A percentile compares a stretch with the other conserved stretches of the same genome.
These are phyloP conservation scores for Rhinopomastus cyanomelas DNA, from an alignment of 2,113 vertebrate species.

Conservation along the genomic window DNA sequence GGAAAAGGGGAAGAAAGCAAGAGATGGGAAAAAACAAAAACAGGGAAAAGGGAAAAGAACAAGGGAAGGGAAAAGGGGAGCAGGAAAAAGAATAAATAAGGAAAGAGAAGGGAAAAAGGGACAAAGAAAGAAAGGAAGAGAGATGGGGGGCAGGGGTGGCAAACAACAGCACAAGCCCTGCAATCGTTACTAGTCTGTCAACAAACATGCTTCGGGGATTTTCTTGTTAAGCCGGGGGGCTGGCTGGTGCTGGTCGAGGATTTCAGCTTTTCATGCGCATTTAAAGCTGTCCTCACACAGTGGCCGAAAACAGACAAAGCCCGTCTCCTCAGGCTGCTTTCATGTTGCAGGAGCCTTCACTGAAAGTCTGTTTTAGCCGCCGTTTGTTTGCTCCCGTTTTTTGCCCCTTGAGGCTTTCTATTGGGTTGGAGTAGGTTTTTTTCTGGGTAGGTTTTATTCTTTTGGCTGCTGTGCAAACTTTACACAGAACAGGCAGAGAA, in stretches of 20 bases:
- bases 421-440: too few relatives aligned
- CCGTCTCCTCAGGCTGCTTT: neutral
- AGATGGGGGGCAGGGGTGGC: neutral
- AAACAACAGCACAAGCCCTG: constrained; percentile 20
- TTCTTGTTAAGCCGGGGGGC: constrained; percentile 35
- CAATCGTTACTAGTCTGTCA: constrained; percentile 35
- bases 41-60: too few relatives aligned
- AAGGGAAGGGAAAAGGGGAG: too few relatives aligned
- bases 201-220: constrained; percentile 57
- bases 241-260: neutral
- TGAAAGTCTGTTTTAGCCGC: constrained; percentile 13
- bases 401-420: neutral
- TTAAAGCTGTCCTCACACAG: constrained; percentile 33
- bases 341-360: neutral
- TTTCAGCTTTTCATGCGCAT: neutral
- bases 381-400: neutral
- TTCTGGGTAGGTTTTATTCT: neutral
- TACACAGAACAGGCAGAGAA: constrained; percentile 11
- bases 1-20: too few relatives aligned
- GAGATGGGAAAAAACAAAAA: too few relatives aligned
- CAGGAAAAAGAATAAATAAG: too few relatives aligned
- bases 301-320: neutral
- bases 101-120: too few relatives aligned
- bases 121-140: neutral
- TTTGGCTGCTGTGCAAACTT: constrained; percentile 13